Evolutionary conservation across 2,113 vertebrate genomes (phyloP).

Genomic region (Rhegmatorhina hoffmannsi): DNA sequence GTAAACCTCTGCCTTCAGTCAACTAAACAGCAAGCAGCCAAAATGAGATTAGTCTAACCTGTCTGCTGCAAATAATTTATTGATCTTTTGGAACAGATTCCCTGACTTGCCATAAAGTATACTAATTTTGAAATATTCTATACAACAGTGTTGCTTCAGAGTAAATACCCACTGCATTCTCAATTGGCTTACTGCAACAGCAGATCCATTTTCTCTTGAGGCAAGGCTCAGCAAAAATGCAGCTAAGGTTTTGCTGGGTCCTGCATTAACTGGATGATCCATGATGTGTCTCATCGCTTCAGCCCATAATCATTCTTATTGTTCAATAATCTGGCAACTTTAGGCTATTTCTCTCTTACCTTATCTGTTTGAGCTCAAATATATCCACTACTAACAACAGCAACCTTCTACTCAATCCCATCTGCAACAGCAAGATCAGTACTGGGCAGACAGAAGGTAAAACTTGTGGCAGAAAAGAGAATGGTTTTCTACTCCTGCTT

Average conservation of each 20-base stretch:
- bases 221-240: neutral
- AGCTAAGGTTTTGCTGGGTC: neutral
- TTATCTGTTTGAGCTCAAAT: neutral
- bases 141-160: neutral
- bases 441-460: neutral
- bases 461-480: neutral
- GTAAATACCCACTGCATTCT: neutral
- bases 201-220: neutral
- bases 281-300: neutral
- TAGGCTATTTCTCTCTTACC: neutral
- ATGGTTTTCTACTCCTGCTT: neutral
- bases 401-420: rapidly evolving
- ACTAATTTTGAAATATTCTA: neutral
- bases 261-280: neutral
- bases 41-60: neutral
- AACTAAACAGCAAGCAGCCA: neutral
- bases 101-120: neutral
- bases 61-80: neutral
- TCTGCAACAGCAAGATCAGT: neutral
- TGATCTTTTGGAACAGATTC: neutral
- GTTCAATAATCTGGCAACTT: neutral
- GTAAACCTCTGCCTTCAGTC: neutral
- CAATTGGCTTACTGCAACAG: neutral
- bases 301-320: neutral
- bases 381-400: neutral